phyloP scores from a whole-genome alignment of 2,113 vertebrate species.

The Psittacara wagleri region DNA sequence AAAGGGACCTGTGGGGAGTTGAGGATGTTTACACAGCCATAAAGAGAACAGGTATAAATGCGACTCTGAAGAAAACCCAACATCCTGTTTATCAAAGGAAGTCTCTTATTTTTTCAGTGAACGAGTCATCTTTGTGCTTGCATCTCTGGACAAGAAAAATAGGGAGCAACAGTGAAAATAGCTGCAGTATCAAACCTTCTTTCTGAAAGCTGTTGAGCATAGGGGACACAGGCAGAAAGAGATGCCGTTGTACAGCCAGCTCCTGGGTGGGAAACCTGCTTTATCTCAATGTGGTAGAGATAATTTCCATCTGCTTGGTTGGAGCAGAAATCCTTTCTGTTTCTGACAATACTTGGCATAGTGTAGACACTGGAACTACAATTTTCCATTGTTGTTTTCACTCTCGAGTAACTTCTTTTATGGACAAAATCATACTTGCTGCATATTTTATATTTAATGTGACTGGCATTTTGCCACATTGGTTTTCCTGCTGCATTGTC shows the following conservation, averaged over 20 bases:
- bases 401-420: not conserved
- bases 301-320: not conserved
- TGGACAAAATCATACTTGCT: not conserved
- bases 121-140: not conserved
- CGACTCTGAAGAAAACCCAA: not conserved
- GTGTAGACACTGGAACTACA: not conserved
- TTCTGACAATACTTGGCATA: not conserved
- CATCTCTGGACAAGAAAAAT: not conserved
- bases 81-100: constrained; percentile 16
- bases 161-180: constrained; percentile 2
- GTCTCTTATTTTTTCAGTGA: not conserved
- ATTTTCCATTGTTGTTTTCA: constrained; percentile 10
- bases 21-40: constrained; percentile 11
- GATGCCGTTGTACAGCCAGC: not conserved
- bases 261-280: not conserved
- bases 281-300: not conserved
- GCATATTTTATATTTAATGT: not conserved
- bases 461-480: not conserved
- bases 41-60: constrained; percentile 7
- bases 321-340: not conserved
- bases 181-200: not conserved
- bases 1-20: not conserved
- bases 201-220: not conserved
- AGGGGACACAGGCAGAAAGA: not conserved
- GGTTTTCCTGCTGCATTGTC: not conserved